Base-by-base conservation (phyloP, 2,888 invertebrate species). In the Ecliptopera silaceata region DNA sequence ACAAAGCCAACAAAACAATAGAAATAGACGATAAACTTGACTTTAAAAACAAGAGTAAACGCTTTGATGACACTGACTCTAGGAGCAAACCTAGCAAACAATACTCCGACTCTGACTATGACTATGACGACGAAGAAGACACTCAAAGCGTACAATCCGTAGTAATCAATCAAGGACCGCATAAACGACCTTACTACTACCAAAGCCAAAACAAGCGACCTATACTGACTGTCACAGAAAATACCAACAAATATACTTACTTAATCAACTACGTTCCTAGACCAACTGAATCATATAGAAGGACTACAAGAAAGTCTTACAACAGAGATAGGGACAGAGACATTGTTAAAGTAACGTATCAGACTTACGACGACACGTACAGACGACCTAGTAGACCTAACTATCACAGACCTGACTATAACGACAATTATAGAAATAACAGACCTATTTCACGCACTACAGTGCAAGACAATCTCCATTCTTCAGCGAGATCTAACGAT, bases 1-100 rank as follows among this genome's bases (percentile, higher is more conserved):
- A 61, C 26, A 79, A 74, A 69, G 64, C 63, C 42, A 72, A 75
- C 50, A 66, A 64, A 46, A 81, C 79, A 18, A 65, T 77, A 68
- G 77, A 78, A 59, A 89, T 93, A 43, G 92, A 92, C 66, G 93
- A 93, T 77, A 94, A 94, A 91, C 86, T 94, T 51, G 93, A 93
- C 86, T 86, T 93, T 70, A 88, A 80, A 71, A 87, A 90, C 59
- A 91, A 91, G 76, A 88, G 77, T 58, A 76, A 75, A 82, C 84
- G 89, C 11, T 85, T 77, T 51, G 85, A 82, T 17, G 80, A 88
- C 66, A 63, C 71, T 55, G 72, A 79, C 65, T 76, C 80, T 17
- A 70, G 86, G 76, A 69, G 61, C 17, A 74, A 77, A 66, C 79
- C 81, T 15, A 76, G 75, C 6, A 75, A 77, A 31, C 74, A 74